Evolutionary conservation across 2,113 vertebrate species (phyloP).

Genomic region (Meleagris gallopavo): DNA sequence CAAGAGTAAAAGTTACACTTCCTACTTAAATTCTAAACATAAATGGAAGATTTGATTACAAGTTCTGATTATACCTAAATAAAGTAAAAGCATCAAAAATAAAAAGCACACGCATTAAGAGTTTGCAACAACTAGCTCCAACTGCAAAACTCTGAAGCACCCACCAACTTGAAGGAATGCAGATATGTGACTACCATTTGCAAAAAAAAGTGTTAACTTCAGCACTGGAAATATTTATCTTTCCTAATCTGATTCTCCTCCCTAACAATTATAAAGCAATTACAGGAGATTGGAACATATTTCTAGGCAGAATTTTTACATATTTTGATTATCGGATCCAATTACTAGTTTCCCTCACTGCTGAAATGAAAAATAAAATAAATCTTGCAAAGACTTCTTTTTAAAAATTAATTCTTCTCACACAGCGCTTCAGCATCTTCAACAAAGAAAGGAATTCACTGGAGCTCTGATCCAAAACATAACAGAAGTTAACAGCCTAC

Average conservation of each 20-base stretch:
- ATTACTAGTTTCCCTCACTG: slow-evolving; percentile 5
- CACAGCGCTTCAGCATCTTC: neutral
- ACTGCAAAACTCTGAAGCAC: neutral
- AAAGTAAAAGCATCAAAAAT: neutral
- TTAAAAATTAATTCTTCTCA: neutral
- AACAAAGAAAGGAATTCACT: slow-evolving; percentile 10
- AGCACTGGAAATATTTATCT: slow-evolving; percentile 4
- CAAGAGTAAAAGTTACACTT: neutral
- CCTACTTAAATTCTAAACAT: slow-evolving; percentile 43
- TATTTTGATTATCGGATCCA: slow-evolving; percentile 30
- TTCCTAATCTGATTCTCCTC: slow-evolving; percentile 43
- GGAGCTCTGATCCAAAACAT: neutral
- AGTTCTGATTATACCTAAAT: neutral
- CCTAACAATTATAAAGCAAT: slow-evolving; percentile 54
- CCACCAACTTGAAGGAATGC: slow-evolving; percentile 3
- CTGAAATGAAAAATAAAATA: neutral
- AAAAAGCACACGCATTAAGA: neutral
- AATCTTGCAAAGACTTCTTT: neutral
- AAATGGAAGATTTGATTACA: slow-evolving; percentile 34
- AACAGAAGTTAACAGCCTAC: neutral
- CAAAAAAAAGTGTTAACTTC: slow-evolving; percentile 29
- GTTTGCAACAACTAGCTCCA: neutral
- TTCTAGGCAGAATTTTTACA: slow-evolving; percentile 32
- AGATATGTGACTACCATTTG: neutral
- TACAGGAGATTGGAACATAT: slow-evolving; percentile 39